phyloP scores from a whole-genome alignment of 2,797 vertebrate genomes.

The Neopelma chrysocephalum region DNA sequence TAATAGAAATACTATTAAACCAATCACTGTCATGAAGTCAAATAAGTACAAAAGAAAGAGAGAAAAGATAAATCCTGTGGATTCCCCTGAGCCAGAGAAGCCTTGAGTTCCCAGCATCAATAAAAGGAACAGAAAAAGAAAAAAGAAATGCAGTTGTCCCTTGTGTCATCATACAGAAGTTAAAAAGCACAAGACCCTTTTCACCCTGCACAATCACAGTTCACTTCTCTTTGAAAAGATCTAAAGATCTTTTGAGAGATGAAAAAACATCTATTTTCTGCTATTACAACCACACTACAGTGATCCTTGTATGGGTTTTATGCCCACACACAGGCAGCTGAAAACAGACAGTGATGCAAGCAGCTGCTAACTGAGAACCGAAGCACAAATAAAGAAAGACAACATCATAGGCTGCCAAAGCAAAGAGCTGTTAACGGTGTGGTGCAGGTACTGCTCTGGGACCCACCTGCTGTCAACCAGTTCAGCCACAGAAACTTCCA shows the following conservation, averaged over 20 bases:
- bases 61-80: neutral
- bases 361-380: neutral
- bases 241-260: slow-evolving; percentile 51
- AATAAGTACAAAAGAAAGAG: neutral
- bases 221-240: slow-evolving; percentile 42
- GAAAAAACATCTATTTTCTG: slow-evolving; percentile 55
- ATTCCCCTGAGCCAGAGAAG: slow-evolving; percentile 9
- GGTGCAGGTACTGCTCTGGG: neutral
- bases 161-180: slow-evolving; percentile 29
- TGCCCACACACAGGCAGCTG: slow-evolving; percentile 14
- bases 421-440: neutral
- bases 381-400: neutral
- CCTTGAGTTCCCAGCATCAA: slow-evolving; percentile 13
- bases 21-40: neutral
- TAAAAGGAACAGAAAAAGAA: slow-evolving; percentile 15
- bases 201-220: slow-evolving; percentile 46
- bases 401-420: neutral
- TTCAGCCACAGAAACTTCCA: neutral
- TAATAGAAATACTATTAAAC: slow-evolving; percentile 4
- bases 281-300: slow-evolving; percentile 13
- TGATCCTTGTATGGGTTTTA: slow-evolving; percentile 19
- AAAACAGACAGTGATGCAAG: neutral
- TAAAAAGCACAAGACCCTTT: slow-evolving; percentile 56
- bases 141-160: slow-evolving; percentile 24
- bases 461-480: neutral